Evolutionary conservation across 2,113 vertebrate genomes (phyloP), one percentile per base, ranked within the genome.

Genomic region (Hyperoodon ampullatus): DNA sequence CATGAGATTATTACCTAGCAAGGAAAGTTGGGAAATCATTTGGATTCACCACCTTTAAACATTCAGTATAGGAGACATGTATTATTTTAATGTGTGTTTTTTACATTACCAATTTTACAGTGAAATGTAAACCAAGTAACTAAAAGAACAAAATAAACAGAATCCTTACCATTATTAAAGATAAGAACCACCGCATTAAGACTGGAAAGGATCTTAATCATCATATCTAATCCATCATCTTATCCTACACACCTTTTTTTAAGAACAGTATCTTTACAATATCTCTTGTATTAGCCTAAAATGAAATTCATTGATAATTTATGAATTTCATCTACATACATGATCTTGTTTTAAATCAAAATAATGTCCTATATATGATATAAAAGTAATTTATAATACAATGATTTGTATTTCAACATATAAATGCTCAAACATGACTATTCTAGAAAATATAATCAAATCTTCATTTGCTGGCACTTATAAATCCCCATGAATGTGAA

Each of bases 71-170:
- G 14, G n/a, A 87, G n/a, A 33, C 18, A 1, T 63, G 28, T 53
- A 24, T 72, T 92, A 84, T 55, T 89, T 78, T 15, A 30, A 33
- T 63, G 26, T 90, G 74, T 83, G 44, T 60, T 94, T 94, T 35
- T 85, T 71, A 28, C n/a, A 58, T 66, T 50, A 72, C 44, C 44
- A 28, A 42, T 85, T 94, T 65, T 74, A 66, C 85, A 39, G 53
- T 82, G 28, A 30, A 53, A 82, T 70, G 74, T 88, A 88, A 95
- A 61, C 42, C 93, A 93, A 88, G 26, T n/a, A 92, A 66, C 30
- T 18, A 65, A 87, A 94, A 93, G 10, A 92, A 78, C 23, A 90
- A 95, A 93, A 84, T 85, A 42, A 44, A 92, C 93, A 75, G 26
- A 89, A 81, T 26, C 18, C 2, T 93, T 88, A 83, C n/a, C 16